A percentile compares a stretch with the other conserved stretches of the same genome.
Conservation (phyloP, 2,797 vertebrate species). For the Hoplostethus atlanticus region DNA sequence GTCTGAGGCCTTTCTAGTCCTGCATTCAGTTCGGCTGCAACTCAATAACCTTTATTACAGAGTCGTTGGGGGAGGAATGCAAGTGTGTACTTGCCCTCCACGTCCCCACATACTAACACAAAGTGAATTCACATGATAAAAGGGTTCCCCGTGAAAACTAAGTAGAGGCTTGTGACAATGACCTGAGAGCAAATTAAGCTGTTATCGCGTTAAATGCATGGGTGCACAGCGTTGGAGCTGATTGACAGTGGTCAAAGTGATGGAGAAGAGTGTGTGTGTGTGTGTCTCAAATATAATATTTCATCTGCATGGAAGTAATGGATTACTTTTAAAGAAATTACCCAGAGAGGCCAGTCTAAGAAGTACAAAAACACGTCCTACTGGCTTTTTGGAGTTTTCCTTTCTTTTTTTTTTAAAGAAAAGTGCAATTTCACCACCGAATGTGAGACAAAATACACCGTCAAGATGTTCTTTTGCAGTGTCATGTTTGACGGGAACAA, state of each 20-base stretch:
- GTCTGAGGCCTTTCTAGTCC: neutral
- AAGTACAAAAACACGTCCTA: no score
- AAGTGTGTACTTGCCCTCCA: slow-evolving; percentile 14
- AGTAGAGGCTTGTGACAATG: slow-evolving; percentile 29
- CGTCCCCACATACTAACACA: slow-evolving; percentile 10
- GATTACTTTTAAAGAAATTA: no score
- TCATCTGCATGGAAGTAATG: no score
- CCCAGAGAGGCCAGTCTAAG: no score
- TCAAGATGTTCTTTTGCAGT: no score
- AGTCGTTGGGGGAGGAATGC: slow-evolving; percentile 32
- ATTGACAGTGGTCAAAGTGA: neutral
- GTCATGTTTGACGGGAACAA: no score
- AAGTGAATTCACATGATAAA: slow-evolving; percentile 2
- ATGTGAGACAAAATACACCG: no score
- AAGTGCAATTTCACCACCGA: no score
- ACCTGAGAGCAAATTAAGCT: slow-evolving; percentile 41
- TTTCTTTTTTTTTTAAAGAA: no score
- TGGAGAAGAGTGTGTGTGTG: no score
- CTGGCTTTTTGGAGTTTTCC: no score
- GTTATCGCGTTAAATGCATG: slow-evolving; percentile 27
- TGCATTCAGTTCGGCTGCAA: slow-evolving; percentile 6
- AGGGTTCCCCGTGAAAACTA: slow-evolving; percentile 9
- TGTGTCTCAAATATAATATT: no score
- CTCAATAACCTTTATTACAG: slow-evolving; percentile 22
- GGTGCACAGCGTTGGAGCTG: neutral